Percentiles rank a stretch among this genome's conserved stretches.
Conservation (phyloP, 2,888 invertebrate genomes). For the Hypercompe scribonia region DNA sequence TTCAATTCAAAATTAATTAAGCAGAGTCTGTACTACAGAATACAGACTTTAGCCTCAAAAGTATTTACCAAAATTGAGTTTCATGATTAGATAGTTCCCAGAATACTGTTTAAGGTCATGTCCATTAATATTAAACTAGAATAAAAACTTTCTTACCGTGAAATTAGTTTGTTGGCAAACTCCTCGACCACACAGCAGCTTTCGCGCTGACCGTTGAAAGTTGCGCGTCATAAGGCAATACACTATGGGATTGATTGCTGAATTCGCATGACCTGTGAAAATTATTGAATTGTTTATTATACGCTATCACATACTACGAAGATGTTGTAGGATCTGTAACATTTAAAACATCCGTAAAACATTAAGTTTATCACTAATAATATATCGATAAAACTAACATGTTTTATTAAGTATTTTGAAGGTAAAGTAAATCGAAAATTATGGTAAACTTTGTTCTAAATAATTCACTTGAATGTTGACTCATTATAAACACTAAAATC, state of each 20-base stretch:
- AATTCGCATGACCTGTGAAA: slow-evolving; percentile 89
- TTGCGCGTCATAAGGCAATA: slow-evolving; percentile 92
- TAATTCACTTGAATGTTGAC: too few species aligned
- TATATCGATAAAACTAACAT: too few species aligned
- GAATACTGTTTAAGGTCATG: not conserved
- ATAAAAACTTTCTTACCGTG: slow-evolving; percentile 58
- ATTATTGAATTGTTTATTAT: not conserved
- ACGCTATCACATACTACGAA: not conserved
- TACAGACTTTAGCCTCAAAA: not conserved
- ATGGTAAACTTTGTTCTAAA: too few species aligned
- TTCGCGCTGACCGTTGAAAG: slow-evolving; percentile 89
- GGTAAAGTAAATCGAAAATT: too few species aligned
- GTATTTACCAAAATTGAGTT: not conserved
- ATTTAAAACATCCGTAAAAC: too few species aligned
- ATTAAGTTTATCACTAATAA: not conserved
- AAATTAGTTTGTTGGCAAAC: slow-evolving; percentile 74
- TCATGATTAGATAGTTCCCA: not conserved
- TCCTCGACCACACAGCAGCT: slow-evolving; percentile 82
- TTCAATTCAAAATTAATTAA: too few species aligned
- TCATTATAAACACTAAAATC: too few species aligned
- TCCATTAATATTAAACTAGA: not conserved
- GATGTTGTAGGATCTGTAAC: too few species aligned
- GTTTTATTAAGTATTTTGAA: too few species aligned
- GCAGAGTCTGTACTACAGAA: too few species aligned
- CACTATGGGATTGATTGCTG: slow-evolving; percentile 91